These are phyloP conservation scores for Pseudopipra pipra DNA, from an alignment of 2,113 vertebrate species.

Conservation along the genomic window DNA sequence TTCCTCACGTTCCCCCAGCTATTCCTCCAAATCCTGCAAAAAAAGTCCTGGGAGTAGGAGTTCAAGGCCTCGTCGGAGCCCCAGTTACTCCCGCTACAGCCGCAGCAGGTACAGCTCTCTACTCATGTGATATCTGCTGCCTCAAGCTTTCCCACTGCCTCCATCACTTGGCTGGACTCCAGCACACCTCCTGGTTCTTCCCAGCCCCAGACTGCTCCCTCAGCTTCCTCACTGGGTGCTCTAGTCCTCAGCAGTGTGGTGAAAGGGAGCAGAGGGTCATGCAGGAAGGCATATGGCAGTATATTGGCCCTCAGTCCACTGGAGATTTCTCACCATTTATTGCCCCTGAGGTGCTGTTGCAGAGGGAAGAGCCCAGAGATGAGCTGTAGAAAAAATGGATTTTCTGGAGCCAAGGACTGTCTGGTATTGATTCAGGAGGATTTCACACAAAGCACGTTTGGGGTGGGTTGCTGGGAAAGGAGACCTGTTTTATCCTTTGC, in stretches of 20 bases:
- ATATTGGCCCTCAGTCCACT: not conserved
- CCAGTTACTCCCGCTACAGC: constrained; percentile 86
- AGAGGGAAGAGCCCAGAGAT: not conserved
- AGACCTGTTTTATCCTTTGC: not conserved
- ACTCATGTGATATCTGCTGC: not conserved
- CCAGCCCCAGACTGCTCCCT: not conserved
- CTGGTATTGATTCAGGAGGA: not conserved
- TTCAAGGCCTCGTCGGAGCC: constrained; percentile 78
- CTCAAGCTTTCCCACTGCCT: not conserved
- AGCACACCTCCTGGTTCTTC: not conserved
- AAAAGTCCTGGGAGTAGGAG: constrained; percentile 80
- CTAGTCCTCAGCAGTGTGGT: not conserved
- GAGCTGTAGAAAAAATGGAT: not conserved
- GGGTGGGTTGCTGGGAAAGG: not conserved
- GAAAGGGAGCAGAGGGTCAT: not conserved
- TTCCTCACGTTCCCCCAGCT: constrained; percentile 86
- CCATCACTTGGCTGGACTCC: not conserved
- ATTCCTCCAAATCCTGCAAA: constrained; percentile 80
- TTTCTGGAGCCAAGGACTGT: not conserved
- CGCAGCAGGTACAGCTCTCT: constrained; percentile 79
- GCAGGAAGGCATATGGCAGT: no score
- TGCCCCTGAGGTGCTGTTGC: not conserved
- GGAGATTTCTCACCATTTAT: not conserved
- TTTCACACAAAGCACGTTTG: not conserved
- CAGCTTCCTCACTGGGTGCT: not conserved